A percentile compares a stretch with the other conserved stretches of the same genome.
Evolutionary conservation across 2,888 invertebrate species (phyloP).

Genomic region (Eurytoma adleriae): DNA sequence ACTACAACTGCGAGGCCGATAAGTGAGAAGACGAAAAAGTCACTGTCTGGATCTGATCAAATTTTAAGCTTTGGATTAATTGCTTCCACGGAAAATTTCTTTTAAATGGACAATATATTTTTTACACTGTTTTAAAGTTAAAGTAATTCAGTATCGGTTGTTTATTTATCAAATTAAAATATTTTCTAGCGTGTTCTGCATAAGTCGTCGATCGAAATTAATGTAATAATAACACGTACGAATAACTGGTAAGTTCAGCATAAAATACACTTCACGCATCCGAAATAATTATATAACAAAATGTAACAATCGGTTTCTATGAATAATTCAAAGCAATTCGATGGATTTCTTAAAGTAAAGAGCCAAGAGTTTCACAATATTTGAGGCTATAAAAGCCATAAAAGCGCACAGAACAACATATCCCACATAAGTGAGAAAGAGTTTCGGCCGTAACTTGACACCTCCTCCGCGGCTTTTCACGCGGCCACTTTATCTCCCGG

Average conservation of each 20-base stretch:
- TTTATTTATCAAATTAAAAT: no score
- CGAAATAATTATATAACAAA: no score
- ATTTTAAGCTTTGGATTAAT: neutral
- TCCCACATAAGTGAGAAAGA: neutral
- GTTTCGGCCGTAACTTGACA: conserved; percentile 43
- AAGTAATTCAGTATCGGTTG: no score
- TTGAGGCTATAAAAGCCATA: neutral
- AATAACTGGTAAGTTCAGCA: no score
- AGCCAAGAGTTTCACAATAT: neutral
- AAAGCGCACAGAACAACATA: conserved; percentile 3
- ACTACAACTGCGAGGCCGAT: neutral
- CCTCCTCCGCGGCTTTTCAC: conserved; percentile 47
- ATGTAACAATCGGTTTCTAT: no score
- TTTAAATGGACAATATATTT: neutral
- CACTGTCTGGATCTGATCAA: neutral
- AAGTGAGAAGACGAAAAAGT: neutral
- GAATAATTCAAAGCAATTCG: no score
- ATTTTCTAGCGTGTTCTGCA: no score
- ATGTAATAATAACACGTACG: no score
- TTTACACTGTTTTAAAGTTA: no score
- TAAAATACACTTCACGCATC: no score
- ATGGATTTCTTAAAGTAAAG: no score
- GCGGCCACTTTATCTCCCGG: conserved; percentile 44
- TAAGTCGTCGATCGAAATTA: no score
- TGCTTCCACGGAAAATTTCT: neutral